phyloP scores from a whole-genome alignment of 1,140 invertebrate genomes.

The Matsumurasca onukii region DNA sequence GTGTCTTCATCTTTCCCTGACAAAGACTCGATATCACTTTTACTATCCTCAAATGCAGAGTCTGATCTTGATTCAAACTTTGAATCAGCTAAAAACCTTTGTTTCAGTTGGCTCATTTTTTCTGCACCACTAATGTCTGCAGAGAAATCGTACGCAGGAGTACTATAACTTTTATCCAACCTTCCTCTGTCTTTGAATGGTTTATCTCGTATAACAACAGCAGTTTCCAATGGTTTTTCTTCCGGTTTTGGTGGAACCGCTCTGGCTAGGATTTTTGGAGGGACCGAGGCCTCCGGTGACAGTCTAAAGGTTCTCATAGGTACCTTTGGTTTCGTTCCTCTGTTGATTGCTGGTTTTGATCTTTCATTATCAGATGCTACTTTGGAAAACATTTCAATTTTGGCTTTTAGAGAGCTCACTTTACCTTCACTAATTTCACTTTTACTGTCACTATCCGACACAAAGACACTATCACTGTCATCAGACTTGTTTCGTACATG shows the following conservation, averaged over 20 bases:
- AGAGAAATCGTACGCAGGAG: slow-evolving; percentile 68
- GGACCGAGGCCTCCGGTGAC: slow-evolving; percentile 7
- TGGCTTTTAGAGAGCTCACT: slow-evolving; percentile 34
- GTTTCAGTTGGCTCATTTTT: slow-evolving; percentile 38
- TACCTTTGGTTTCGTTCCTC: slow-evolving; percentile 42
- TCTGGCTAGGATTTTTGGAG: slow-evolving; percentile 7
- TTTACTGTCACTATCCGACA: slow-evolving; percentile 7
- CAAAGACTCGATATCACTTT: slow-evolving; percentile 20
- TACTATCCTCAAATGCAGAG: slow-evolving; percentile 21
- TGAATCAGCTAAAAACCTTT: slow-evolving; percentile 28
- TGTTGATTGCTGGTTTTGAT: background rate
- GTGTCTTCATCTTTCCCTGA: slow-evolving; percentile 42
- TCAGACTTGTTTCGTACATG: slow-evolving; percentile 8
- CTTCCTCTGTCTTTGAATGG: slow-evolving; percentile 51
- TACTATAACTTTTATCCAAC: slow-evolving; percentile 74
- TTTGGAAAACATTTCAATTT: slow-evolving; percentile 39
- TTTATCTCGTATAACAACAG: background rate
- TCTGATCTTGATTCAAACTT: slow-evolving; percentile 16
- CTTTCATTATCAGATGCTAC: background rate
- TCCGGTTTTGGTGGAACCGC: background rate
- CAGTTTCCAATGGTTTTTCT: background rate
- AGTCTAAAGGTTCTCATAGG: slow-evolving; percentile 43
- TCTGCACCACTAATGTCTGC: slow-evolving; percentile 11
- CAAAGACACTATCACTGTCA: slow-evolving; percentile 16
- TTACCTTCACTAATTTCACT: slow-evolving; percentile 7